phyloP scores from a whole-genome alignment of 2,113 vertebrate genomes.

The Theristicus caerulescens region DNA sequence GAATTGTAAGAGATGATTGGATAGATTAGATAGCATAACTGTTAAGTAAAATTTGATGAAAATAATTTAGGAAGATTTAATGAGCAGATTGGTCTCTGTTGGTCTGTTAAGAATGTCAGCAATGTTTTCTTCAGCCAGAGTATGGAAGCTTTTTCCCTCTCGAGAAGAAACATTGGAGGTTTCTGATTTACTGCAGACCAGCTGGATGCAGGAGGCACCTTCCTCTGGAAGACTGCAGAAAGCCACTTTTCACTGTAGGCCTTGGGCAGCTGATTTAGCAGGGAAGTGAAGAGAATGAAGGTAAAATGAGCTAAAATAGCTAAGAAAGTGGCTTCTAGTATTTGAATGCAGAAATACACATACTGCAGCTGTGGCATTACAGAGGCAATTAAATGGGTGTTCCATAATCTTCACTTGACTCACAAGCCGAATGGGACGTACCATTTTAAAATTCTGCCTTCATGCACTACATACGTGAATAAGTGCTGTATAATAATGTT shows the following conservation, averaged over 20 bases:
- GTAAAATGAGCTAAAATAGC: conserved; percentile 42
- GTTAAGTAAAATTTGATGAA: background rate
- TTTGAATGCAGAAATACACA: conserved; percentile 31
- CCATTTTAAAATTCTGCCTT: conserved; percentile 40
- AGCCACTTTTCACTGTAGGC: background rate
- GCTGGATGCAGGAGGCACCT: background rate
- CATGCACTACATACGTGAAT: background rate
- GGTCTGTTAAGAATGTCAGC: background rate
- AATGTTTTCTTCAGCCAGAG: background rate
- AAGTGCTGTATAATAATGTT: conserved; percentile 35
- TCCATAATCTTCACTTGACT: conserved; percentile 51
- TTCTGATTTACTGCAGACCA: conserved; percentile 25
- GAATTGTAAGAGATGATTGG: background rate
- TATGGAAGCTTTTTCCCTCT: background rate
- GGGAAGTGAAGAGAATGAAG: conserved; percentile 21
- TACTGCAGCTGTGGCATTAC: conserved; percentile 61
- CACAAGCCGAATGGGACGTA: conserved; percentile 21
- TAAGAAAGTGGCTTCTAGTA: conserved; percentile 24
- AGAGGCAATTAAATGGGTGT: conserved; percentile 66
- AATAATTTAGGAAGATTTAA: background rate
- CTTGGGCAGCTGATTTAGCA: conserved; percentile 16
- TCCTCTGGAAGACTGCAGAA: background rate
- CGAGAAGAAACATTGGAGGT: background rate
- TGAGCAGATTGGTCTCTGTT: background rate
- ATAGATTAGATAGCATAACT: background rate